phyloP scores from a whole-genome alignment of 2,888 invertebrate genomes.

The Caenorhabditis panamensis region DNA sequence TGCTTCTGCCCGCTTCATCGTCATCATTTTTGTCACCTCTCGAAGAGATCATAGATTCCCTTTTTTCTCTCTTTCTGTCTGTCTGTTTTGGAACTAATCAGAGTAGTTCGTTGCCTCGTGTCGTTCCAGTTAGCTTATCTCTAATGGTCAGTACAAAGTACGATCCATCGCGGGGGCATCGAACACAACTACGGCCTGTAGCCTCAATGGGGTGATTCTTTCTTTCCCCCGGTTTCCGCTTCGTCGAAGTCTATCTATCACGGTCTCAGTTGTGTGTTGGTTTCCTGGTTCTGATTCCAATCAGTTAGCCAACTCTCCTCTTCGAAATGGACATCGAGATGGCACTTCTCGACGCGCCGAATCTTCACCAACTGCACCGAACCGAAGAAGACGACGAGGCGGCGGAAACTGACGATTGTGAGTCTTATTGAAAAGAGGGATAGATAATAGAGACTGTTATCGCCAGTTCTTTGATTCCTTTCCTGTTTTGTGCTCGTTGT shows the following conservation, averaged over 20 bases:
- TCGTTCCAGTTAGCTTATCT: conserved; percentile 29
- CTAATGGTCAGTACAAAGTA: conserved; percentile 35
- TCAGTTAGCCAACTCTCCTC: conserved; percentile 9
- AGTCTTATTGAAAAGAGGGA: conserved; percentile 5
- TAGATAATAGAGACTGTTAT: no score
- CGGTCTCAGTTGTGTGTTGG: background rate
- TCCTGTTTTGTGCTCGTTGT: background rate
- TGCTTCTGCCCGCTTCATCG: conserved; percentile 18
- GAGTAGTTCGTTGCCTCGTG: background rate
- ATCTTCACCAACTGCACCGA: conserved; percentile 11
- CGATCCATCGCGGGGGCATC: conserved; percentile 15
- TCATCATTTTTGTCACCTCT: no score
- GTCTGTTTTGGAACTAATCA: no score
- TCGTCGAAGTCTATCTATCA: no score
- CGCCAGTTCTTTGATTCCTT: no score
- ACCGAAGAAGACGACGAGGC: conserved; percentile 36
- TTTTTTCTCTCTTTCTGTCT: no score
- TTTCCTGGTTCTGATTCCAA: background rate
- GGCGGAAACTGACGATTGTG: conserved; percentile 37
- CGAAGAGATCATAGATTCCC: conserved; percentile 1
- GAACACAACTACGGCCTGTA: conserved; percentile 32
- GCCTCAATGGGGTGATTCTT: conserved; percentile 38
- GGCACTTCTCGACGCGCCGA: conserved; percentile 23
- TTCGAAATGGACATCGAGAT: conserved; percentile 22
- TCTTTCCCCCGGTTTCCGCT: background rate